These are phyloP conservation scores for Tholera decimalis DNA, from an alignment of 2,888 invertebrate species.

Conservation along the genomic window DNA sequence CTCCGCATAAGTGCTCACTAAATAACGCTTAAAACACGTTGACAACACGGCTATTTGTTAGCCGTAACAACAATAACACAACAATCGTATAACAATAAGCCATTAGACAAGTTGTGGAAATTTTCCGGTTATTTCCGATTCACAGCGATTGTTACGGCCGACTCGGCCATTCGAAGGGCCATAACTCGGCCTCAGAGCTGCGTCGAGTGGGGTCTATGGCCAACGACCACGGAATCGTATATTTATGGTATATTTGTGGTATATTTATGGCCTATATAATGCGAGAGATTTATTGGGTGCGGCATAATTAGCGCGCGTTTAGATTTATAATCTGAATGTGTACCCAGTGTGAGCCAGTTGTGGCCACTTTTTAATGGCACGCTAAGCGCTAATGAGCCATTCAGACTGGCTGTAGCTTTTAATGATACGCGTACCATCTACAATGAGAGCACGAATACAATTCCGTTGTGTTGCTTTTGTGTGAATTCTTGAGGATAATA, in stretches of 20 bases:
- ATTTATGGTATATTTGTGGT: constrained; percentile 84
- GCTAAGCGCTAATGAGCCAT: constrained; percentile 77
- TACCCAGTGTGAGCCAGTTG: constrained; percentile 62
- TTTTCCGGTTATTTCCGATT: constrained; percentile 91
- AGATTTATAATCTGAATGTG: constrained; percentile 79
- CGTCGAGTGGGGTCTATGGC: constrained; percentile 89
- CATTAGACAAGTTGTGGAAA: constrained; percentile 90
- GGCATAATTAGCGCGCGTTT: constrained; percentile 85
- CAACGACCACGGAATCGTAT: constrained; percentile 82
- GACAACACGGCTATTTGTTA: constrained; percentile 80
- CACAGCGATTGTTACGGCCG: constrained; percentile 87
- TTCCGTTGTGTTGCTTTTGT: constrained; percentile 25
- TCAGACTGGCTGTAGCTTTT: constrained; percentile 66
- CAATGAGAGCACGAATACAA: constrained; percentile 31
- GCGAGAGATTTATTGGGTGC: constrained; percentile 85
- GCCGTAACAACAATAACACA: constrained; percentile 77
- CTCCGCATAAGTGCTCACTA: constrained; percentile 70
- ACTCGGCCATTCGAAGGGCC: constrained; percentile 80
- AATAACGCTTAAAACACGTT: constrained; percentile 81
- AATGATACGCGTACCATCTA: constrained; percentile 56
- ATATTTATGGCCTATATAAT: constrained; percentile 87
- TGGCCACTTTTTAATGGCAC: constrained; percentile 70
- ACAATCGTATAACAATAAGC: constrained; percentile 88
- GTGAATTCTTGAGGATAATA: constrained; percentile 47
- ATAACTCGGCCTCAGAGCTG: constrained; percentile 81